Base-by-base conservation (phyloP, 2,113 vertebrate species). In the Misgurnus anguillicaudatus region DNA sequence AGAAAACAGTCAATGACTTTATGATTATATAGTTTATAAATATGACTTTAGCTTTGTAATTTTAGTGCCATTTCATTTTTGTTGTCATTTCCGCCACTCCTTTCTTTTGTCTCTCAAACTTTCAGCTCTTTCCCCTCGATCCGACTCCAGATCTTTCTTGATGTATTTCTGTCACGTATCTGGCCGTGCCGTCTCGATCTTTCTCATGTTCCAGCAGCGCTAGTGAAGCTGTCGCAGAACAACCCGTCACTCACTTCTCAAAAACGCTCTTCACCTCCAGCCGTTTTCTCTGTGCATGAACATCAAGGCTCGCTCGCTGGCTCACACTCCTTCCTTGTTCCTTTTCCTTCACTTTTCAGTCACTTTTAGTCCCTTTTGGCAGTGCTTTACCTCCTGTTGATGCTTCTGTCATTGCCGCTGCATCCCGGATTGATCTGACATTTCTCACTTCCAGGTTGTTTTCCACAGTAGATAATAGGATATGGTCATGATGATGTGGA, bases 81-180 rank as follows among this genome's bases (percentile, higher is more conserved):
- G 6, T 51, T 57, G 51, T 10, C 36, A 72, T 21, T 21, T 72
- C 31, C 68, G 42, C 48, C 31, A 14, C 2, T 16, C 24, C 53
- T 24, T 16, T 55, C 31, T 70, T 14, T 70, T 70, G 47, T 48
- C 36, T 70, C 9, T 58, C 36, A 14, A 39, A 57, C 17, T 14
- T 55, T 70, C 16, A 16, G 51, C 51, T 55, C 53, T 8, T 7
- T 7, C 53, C 60, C 38, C 19, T 48, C 60, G 9, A 14, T 55
- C 36, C 60, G 36, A 11, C 14, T 51, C 48, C 64, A 21, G 13
- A 65, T 60, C 31, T 64, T 4, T n/a, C 57, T 61, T 72, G 60
- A 80, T 75, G 24, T 1, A 62, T 73, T 77, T 80, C 66, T 83
- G 77, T 83, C 78, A 58, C 42, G 24, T 42, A 58, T 62, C 36